Base-by-base conservation (phyloP, 1,140 invertebrate genomes). In the Alviniconcha marisindica region DNA sequence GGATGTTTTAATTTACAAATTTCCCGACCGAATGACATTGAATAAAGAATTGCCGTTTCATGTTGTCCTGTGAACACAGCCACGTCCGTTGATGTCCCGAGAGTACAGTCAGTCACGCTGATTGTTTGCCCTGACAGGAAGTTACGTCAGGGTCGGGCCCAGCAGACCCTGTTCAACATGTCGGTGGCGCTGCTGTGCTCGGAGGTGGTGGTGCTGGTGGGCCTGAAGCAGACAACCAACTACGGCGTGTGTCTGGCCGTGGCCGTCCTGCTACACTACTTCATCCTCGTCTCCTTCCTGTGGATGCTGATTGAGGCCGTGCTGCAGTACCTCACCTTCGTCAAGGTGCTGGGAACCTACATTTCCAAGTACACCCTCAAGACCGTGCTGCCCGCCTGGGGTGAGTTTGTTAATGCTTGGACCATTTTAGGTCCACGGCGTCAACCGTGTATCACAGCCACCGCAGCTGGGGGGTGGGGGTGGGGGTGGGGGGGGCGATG, bases 231-330 rank as follows among this genome's bases (percentile, higher is more conserved):
- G 85, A 92, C 91, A 2, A 83, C 88, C 38, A 88, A 87, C 78
- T 84, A 87, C 73, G 78, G 63, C 38, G 87, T 88, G 1, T 94
- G 93, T 86, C 74, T 92, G 21, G 56, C 82, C 10, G 90, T 93
- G 31, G 92, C 93, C 14, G 90, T 92, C 4, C 81, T 93, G 18
- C 87, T 94, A 2, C 94, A 94, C 79, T 94, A 94, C 85, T 92
- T 94, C 66, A 90, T 94, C 36, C 84, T 94, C 21, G 92, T 91
- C 0, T 92, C 93, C 0, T 94, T 94, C 82, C 88, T 91, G 66
- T 94, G 94, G 94, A 94, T 94, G 94, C 87, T 94, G 51, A 92
- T 94, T 36, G 93, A 94, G 86, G 93, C 92, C 0, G 89, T 93
- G 31, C 84, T 94, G 36, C 94, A 94, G 85, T 94, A 94, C 80